A percentile compares a stretch with the other conserved stretches of the same genome.
Conservation (phyloP, 2,113 vertebrate species). For the Bos javanicus region DNA sequence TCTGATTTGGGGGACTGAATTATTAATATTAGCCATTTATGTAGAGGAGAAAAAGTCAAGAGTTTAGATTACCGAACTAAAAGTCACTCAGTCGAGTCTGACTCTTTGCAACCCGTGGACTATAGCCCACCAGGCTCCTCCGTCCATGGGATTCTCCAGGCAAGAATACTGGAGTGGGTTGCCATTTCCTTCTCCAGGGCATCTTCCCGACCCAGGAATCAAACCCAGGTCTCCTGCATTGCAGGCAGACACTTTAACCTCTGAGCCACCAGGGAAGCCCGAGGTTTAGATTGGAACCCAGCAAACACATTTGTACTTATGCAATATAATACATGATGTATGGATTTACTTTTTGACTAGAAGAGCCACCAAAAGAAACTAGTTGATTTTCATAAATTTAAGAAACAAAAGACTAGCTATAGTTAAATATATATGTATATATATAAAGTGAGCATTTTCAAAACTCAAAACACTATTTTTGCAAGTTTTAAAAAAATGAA, state of each 20-base stretch:
- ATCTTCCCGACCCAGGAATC: too few species aligned
- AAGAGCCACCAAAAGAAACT: background rate
- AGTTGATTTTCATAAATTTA: background rate
- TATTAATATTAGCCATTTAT: constrained; percentile 2
- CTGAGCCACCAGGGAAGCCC: too few species aligned
- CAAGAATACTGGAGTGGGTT: too few species aligned
- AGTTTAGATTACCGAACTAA: background rate
- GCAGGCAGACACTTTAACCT: too few species aligned
- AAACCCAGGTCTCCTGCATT: too few species aligned
- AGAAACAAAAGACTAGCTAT: background rate
- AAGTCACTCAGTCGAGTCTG: too few species aligned
- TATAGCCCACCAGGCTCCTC: too few species aligned
- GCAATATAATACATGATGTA: background rate
- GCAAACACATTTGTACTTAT: background rate
- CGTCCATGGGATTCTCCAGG: too few species aligned
- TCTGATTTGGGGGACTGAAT: constrained; percentile 12
- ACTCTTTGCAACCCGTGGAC: too few species aligned
- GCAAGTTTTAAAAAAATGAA: background rate
- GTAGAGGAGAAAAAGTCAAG: background rate
- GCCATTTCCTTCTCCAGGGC: too few species aligned
- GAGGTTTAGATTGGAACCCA: background rate
- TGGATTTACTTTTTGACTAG: background rate
- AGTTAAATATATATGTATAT: background rate
- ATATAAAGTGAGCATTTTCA: background rate
- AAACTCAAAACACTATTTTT: background rate